Evolutionary conservation across 2,888 invertebrate genomes (phyloP), one percentile per base, ranked within the genome.

Genomic region (Rhopalosiphum nymphaeae): DNA sequence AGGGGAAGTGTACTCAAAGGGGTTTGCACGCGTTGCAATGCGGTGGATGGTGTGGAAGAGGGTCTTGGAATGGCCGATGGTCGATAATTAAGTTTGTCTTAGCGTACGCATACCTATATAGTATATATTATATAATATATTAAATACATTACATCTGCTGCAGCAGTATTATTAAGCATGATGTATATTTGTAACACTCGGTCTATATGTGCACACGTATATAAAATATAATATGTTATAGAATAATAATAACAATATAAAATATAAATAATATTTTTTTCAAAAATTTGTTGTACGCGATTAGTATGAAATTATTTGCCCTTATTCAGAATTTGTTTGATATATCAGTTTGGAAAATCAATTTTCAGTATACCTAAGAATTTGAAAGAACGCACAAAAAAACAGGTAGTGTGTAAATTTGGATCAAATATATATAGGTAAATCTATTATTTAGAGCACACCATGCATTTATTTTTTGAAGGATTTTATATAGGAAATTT

Each of bases 71-170:
- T 57, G 84, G 89, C 89, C 89, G 94, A 86, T 94, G 90, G 90
- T 90, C 94, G 90, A 86, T 94, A 94, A 94, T 94, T 85, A 86
- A 94, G 84, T 94, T 91, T 90, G 94, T 90, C 90, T 86, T 89
- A 49, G n/a, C 92, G 61, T 26, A 78, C 53, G 21, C 53, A 4
- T 53, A 53, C 21, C 53, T 78, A 78, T 36, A 78, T n/a, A 67
- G n/a, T 67, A 67, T 67, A 67, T n/a, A 67, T 67, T 29, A 49
- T 49, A 11, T 49, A 13, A 13, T 53, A 78, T 86, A 85, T 84
- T 42, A 42, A 42, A 29, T 85, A 44, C 85, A 44, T 26, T 85
- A 13, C 5, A 85, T 78, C 21, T 78, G 9, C 36, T 9, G 9
- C 78, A 78, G 9, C 9, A 9, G 26, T 36, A 21, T 7, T 36